Evolutionary conservation across 2,797 vertebrate species (phyloP).

Genomic region (Enteromius treurensis): DNA sequence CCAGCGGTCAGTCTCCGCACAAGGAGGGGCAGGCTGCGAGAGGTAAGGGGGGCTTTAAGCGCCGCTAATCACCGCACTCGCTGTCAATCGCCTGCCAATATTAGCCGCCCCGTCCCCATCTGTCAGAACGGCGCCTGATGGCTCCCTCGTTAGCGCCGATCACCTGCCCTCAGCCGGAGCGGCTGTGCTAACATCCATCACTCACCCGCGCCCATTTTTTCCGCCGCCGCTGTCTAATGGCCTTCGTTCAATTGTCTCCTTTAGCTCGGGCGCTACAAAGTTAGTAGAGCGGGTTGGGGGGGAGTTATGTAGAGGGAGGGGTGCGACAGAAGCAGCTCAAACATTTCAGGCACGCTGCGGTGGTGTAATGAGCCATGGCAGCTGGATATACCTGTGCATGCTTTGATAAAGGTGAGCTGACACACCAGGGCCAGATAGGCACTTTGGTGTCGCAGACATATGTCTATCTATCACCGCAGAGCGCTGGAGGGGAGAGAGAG

Average conservation of each 20-base stretch:
- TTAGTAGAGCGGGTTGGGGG: slow-evolving; percentile 45
- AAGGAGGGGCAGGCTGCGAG: slow-evolving; percentile 47
- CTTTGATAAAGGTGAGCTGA: slow-evolving; percentile 93
- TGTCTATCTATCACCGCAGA: slow-evolving; percentile 84
- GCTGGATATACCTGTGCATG: slow-evolving; percentile 89
- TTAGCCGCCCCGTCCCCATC: slow-evolving; percentile 79
- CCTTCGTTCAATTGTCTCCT: slow-evolving; percentile 70
- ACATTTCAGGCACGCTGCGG: slow-evolving; percentile 87
- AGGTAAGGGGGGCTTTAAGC: slow-evolving; percentile 67
- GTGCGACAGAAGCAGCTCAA: slow-evolving; percentile 78
- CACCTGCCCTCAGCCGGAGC: slow-evolving; percentile 85
- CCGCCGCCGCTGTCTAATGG: slow-evolving; percentile 72
- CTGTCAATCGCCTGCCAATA: slow-evolving; percentile 78
- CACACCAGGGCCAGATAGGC: slow-evolving; percentile 88
- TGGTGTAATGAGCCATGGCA: slow-evolving; percentile 90
- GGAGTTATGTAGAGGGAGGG: slow-evolving; percentile 25
- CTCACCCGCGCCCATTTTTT: slow-evolving; percentile 76
- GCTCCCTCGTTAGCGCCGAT: slow-evolving; percentile 82
- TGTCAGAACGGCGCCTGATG: slow-evolving; percentile 82
- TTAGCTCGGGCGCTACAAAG: slow-evolving; percentile 60
- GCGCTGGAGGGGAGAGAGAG: slow-evolving; percentile 69
- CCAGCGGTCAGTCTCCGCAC: slow-evolving; percentile 76
- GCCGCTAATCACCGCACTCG: slow-evolving; percentile 76
- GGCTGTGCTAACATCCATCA: slow-evolving; percentile 81
- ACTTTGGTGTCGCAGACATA: slow-evolving; percentile 85